These are phyloP conservation scores for Catharus ustulatus DNA, from an alignment of 2,797 vertebrate genomes.

Conservation along the genomic window DNA sequence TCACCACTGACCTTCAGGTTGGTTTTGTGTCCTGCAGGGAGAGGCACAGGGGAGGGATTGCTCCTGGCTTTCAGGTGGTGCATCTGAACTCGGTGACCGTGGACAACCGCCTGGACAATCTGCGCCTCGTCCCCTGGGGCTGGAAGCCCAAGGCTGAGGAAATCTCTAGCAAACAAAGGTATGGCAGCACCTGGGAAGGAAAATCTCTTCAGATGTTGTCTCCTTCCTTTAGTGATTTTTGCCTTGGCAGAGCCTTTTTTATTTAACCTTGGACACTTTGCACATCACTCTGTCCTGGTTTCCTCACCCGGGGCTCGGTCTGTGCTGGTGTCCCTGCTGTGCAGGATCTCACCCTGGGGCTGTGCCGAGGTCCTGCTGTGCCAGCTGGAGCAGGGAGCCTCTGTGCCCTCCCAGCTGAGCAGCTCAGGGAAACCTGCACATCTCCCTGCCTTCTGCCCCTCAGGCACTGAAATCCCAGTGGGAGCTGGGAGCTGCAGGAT, in stretches of 20 bases:
- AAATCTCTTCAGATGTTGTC: not conserved
- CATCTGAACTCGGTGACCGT: slow-evolving; percentile 97
- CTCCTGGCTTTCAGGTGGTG: slow-evolving; percentile 95
- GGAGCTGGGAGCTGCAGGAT: not conserved
- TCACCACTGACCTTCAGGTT: not conserved
- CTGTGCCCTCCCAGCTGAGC: not conserved
- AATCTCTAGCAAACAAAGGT: slow-evolving; percentile 97
- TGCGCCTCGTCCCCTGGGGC: slow-evolving; percentile 91
- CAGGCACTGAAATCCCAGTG: accelerated
- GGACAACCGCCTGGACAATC: slow-evolving; percentile 96
- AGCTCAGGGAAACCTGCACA: not conserved
- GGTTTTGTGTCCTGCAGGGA: slow-evolving; percentile 81
- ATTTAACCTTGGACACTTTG: not conserved
- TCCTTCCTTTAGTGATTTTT: not conserved
- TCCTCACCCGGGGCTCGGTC: not conserved
- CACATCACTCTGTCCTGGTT: accelerated
- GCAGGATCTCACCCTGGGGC: not conserved
- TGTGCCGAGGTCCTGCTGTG: not conserved
- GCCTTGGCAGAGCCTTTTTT: not conserved
- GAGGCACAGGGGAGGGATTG: slow-evolving; percentile 94
- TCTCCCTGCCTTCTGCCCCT: not conserved
- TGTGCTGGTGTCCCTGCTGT: not conserved
- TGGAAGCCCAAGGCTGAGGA: slow-evolving; percentile 95
- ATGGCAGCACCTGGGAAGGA: not conserved
- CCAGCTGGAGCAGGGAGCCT: not conserved